Evolutionary conservation across 2,888 invertebrate species (phyloP).

Genomic region (Dusona sp.): DNA sequence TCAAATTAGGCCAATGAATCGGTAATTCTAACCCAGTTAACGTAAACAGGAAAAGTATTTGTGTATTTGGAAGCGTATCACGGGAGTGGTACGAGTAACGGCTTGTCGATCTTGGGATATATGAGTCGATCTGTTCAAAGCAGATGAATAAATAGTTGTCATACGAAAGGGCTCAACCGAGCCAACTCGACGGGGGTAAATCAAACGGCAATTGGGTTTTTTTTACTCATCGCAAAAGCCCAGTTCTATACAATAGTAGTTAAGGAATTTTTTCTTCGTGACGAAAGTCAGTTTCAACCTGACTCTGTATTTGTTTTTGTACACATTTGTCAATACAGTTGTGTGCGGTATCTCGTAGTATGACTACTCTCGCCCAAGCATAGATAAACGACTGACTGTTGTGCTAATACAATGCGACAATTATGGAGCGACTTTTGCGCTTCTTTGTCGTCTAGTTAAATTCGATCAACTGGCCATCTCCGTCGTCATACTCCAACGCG

Average conservation of each 20-base stretch:
- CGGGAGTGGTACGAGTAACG: slow-evolving; percentile 27
- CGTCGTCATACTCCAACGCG: slow-evolving; percentile 31
- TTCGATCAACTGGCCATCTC: slow-evolving; percentile 74
- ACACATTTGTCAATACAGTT: slow-evolving; percentile 30
- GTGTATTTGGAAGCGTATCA: slow-evolving; percentile 21
- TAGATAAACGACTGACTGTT: slow-evolving; percentile 75
- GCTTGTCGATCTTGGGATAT: slow-evolving; percentile 33
- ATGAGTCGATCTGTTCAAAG: background rate
- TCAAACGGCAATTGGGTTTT: background rate
- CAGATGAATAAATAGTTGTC: background rate
- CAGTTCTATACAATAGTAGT: background rate
- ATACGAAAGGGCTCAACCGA: background rate
- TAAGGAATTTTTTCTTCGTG: background rate
- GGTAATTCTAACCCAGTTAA: background rate
- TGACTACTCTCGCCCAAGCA: slow-evolving; percentile 62
- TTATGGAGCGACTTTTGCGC: slow-evolving; percentile 70
- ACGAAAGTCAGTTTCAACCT: background rate
- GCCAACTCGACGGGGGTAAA: background rate
- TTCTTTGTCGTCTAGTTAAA: slow-evolving; percentile 75
- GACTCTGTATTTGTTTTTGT: background rate
- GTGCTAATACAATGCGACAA: slow-evolving; percentile 74
- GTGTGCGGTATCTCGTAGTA: slow-evolving; percentile 1
- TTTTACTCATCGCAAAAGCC: background rate
- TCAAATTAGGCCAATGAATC: background rate
- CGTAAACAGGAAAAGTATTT: slow-evolving; percentile 13